Percentiles rank a stretch among this genome's conserved stretches.
These are phyloP conservation scores for Ivindomyrus marchei DNA, from an alignment of 2,113 vertebrate species.

Conservation along the genomic window DNA sequence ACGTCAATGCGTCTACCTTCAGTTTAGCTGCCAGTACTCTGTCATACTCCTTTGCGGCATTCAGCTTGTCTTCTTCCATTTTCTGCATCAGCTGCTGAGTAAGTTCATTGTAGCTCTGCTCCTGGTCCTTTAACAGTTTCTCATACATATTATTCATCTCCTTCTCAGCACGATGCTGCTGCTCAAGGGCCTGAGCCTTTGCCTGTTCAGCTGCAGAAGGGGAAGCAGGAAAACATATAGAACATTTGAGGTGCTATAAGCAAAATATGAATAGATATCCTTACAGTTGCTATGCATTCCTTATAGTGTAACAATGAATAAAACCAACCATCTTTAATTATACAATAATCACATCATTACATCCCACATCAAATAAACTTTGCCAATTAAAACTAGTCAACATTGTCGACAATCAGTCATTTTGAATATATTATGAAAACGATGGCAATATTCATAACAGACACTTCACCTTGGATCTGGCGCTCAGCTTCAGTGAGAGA, in stretches of 20 bases:
- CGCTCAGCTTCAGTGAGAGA: conserved; percentile 9
- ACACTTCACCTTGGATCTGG: not conserved
- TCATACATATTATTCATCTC: not conserved
- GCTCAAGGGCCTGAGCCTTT: not conserved
- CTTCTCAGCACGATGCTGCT: not conserved
- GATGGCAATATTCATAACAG: not conserved
- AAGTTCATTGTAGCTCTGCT: conserved; percentile 11
- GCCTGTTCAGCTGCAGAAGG: not conserved
- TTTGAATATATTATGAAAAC: not conserved
- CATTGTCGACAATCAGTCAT: not conserved
- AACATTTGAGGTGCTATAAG: not conserved
- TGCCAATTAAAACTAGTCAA: not conserved
- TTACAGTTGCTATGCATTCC: not conserved
- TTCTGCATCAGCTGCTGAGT: conserved; percentile 2
- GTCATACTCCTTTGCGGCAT: not conserved
- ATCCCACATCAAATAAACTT: not conserved
- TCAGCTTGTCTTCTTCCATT: conserved; percentile 10
- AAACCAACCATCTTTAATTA: not conserved
- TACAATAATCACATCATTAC: not conserved
- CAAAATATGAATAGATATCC: not conserved
- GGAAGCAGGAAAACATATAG: not conserved
- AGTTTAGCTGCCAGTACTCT: not conserved
- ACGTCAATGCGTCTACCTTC: not conserved
- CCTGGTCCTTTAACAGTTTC: conserved; percentile 12
- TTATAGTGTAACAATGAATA: not conserved